A percentile compares a stretch with the other conserved stretches of the same genome.
These are phyloP conservation scores for Mus spretus DNA, from an alignment of 2,797 vertebrate genomes.

Conservation along the genomic window DNA sequence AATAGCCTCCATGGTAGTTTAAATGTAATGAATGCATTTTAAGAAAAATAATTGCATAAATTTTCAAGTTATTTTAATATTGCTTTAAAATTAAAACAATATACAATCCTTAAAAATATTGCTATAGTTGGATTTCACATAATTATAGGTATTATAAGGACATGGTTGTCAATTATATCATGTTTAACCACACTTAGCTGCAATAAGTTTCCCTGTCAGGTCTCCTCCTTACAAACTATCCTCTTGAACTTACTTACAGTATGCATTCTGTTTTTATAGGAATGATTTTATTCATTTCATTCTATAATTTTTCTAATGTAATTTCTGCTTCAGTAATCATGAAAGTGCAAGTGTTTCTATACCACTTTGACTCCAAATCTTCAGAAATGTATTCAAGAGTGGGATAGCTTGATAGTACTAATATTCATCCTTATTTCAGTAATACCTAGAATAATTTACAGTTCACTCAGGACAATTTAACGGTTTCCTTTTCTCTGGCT, in stretches of 20 bases:
- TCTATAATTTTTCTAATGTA: not conserved
- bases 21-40: not conserved
- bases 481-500: no score
- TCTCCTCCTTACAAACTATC: not conserved
- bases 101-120: not conserved
- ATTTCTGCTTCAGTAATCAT: not conserved
- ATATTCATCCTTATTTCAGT: not conserved
- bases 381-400: not conserved
- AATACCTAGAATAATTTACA: not conserved
- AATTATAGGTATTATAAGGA: not conserved
- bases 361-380: not conserved
- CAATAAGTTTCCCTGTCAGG: no score
- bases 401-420: not conserved
- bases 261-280: not conserved
- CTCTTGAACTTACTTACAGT: not conserved
- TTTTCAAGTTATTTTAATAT: not conserved
- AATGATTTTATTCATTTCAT: not conserved
- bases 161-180: not conserved
- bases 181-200: not conserved
- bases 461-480: not conserved
- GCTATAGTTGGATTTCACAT: not conserved
- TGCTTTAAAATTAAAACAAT: not conserved
- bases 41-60: constrained; percentile 19
- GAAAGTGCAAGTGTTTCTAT: not conserved
- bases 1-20: not conserved